Base-by-base conservation (phyloP, 2,113 vertebrate species). In the Sinosuthora webbiana region DNA sequence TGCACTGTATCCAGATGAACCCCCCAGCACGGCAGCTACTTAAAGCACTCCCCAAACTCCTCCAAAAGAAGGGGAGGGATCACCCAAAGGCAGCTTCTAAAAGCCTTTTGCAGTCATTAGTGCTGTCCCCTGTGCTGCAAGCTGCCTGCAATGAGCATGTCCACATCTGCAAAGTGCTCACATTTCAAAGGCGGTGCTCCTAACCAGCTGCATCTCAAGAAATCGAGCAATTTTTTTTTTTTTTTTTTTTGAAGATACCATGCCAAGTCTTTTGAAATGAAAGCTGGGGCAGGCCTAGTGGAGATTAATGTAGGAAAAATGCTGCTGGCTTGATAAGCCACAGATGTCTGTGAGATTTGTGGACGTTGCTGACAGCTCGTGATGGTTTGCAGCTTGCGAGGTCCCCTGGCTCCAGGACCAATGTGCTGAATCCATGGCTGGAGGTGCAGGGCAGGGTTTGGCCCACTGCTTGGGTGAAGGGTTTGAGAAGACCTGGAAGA, bases 161-260 rank as follows among this genome's bases (percentile, higher is more conserved):
- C 97, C 91, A 98, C 97, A 97, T 95, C 96, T 68, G 91, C 73
- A 59, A 88, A 8, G 76, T 47, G 95, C 98, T 99, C 98, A 28
- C 88, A 98, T 99, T 99, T 99, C 99, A 99, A 99, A 99, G 98
- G 96, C 92, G 1, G 95, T 97, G 95, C 96, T 97, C 75, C 69
- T 76, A 94, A 97, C 98, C 98, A 99, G 98, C 98, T 99, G 99
- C 97, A 96, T 97, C 97, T 89, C 94, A 96, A 95, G 96, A 94
- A 94, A 94, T 93, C 9, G 8, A 83, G 91, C 87, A 93, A 95
- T 94, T 97, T 95, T 59, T 0, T 25, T 13, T 52, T 15, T 55
- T 49, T 68, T 73, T 77, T 87, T 90, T 94, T 90, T 30, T 45
- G 52, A 96, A 93, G 90, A 97, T 97, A 97, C 94, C 95, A 98